Base-by-base conservation (phyloP, 2,888 invertebrate species). In the Agrypnus murinus region DNA sequence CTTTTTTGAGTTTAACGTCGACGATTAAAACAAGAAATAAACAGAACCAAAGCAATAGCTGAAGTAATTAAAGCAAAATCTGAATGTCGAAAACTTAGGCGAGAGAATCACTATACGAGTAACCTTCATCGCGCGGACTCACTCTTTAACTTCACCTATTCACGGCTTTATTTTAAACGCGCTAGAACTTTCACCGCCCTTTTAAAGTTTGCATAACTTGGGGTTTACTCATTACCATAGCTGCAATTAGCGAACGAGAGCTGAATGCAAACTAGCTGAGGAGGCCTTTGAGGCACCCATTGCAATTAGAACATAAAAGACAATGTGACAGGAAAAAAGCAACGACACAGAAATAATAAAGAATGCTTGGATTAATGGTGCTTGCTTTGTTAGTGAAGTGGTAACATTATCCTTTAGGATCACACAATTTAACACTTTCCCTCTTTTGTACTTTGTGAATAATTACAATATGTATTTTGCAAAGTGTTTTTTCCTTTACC, bases 311-410 rank as follows among this genome's bases (percentile, higher is more conserved):
- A 81, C 81, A 80, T 81, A 81, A 82, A 82, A 81, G 83, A 83
- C 81, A 81, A 81, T 81, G 81, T 77, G 80, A 79, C 80, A 77
- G 78, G 77, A 81, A 81, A 83, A 81, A 82, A 78, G 81, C 80
- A 81, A 79, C 83, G 81, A 80, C 81, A 81, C 78, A 81, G 82
- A 81, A 81, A 81, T 83, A 82, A 82, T 82, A 82, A 82, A 81
- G 82, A 81, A 81, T 80, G 77, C 81, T 81, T 76, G 77, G 80
- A 81, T 82, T 84, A 83, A 84, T 82, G 83, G 81, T 80, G 82
- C 81, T 80, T 80, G 79, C 81, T 81, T 81, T 81, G 80, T 80
- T 76, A 78, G 76, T 75, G 75, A 76, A 80, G 78, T 76, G 77
- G 78, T 78, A 79, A 71, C 73, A 72, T 69, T 72, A 69, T 69